phyloP scores from a whole-genome alignment of 2,113 vertebrate species.

The Hypocryptadius cinnamomeus region DNA sequence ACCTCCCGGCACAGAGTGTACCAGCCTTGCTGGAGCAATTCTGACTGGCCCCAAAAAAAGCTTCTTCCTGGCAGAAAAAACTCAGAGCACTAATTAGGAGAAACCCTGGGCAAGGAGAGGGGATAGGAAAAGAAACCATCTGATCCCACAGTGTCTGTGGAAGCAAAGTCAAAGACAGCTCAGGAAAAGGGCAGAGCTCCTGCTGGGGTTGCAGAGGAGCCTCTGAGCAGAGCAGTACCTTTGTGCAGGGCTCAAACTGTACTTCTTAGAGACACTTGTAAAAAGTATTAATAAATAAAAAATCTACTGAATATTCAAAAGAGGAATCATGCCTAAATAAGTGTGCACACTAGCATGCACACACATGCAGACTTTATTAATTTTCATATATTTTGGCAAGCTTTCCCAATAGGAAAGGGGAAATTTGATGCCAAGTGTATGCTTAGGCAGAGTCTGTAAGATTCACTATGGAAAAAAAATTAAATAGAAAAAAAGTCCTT shows the following conservation, averaged over 20 bases:
- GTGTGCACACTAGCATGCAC: background rate
- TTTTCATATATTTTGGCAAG: background rate
- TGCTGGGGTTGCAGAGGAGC: fast-evolving
- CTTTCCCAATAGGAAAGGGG: background rate
- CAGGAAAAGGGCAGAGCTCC: background rate
- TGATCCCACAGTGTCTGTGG: background rate
- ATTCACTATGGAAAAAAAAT: background rate
- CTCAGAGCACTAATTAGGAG: background rate
- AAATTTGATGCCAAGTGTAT: background rate
- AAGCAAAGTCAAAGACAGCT: background rate
- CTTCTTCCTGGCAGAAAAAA: background rate
- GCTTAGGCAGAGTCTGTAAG: background rate
- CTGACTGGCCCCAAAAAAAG: background rate
- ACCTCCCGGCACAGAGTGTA: background rate
- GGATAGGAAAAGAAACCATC: background rate
- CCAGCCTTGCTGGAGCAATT: background rate
- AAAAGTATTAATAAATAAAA: background rate
- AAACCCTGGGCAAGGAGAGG: background rate
- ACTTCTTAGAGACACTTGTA: background rate
- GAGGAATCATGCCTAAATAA: background rate
- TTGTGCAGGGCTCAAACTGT: background rate
- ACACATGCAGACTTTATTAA: background rate
- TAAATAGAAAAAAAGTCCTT: background rate
- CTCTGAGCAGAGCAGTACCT: background rate
- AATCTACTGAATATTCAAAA: background rate